Conservation (phyloP, 2,888 invertebrate species). For the Drosophila mulleri region DNA sequence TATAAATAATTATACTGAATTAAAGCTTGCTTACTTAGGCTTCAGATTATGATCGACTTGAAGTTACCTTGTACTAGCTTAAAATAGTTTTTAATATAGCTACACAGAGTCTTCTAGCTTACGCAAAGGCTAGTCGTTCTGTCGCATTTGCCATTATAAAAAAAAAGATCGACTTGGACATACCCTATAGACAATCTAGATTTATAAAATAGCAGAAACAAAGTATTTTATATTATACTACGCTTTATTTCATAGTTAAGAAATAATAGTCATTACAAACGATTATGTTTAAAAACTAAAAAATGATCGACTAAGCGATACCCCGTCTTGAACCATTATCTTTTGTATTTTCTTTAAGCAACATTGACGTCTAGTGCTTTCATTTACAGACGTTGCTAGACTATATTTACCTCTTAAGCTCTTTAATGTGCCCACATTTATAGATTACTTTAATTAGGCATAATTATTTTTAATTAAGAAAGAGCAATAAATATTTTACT, state of each 20-base stretch:
- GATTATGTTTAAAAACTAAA: too few species aligned
- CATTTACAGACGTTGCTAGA: background rate
- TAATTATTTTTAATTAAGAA: conserved; percentile 28
- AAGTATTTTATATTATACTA: too few species aligned
- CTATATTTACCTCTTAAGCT: background rate
- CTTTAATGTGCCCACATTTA: background rate
- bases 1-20: background rate
- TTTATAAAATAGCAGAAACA: too few species aligned
- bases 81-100: background rate
- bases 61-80: background rate
- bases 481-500: conserved; percentile 15
- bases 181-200: too few species aligned
- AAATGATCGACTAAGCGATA: background rate
- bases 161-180: too few species aligned
- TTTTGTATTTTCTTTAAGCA: background rate
- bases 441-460: background rate
- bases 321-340: background rate
- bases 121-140: too few species aligned
- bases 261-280: too few species aligned
- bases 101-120: background rate
- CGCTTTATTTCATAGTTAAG: too few species aligned
- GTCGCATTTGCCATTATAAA: too few species aligned
- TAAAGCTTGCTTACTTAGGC: too few species aligned
- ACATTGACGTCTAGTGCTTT: too few species aligned
- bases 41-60: background rate